phyloP scores from a whole-genome alignment of 2,888 invertebrate genomes.

The Andricus curvator region DNA sequence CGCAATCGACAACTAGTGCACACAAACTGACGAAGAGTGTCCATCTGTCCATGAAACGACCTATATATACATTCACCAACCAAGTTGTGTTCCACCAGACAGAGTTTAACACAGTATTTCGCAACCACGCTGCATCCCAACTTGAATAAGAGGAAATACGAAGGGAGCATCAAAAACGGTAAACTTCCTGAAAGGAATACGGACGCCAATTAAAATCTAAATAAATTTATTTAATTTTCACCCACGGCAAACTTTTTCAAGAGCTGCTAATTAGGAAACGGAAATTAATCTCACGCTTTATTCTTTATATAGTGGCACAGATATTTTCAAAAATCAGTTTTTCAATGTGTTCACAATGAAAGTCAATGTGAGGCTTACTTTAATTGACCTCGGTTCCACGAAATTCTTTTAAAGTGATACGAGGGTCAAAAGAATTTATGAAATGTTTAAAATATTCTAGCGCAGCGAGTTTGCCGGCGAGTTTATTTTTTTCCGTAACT shows the following conservation, averaged over 20 bases:
- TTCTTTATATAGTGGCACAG: background rate
- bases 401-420: background rate
- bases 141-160: constrained; percentile 19
- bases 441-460: constrained; percentile 4
- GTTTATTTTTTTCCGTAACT: background rate
- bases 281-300: background rate
- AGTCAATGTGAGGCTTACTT: background rate
- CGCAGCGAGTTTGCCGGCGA: background rate
- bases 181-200: constrained; percentile 14
- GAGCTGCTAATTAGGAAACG: background rate
- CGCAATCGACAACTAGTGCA: constrained; percentile 6
- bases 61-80: background rate
- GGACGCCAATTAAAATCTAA: constrained; percentile 20
- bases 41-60: constrained; percentile 16
- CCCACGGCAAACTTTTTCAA: background rate
- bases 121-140: constrained; percentile 23
- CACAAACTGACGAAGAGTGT: constrained; percentile 19
- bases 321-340: background rate
- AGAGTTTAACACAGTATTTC: constrained; percentile 32
- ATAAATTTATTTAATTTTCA: constrained; percentile 10
- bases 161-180: constrained; percentile 21
- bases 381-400: background rate
- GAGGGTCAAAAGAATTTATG: background rate
- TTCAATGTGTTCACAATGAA: background rate
- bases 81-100: constrained; percentile 19